Conservation (phyloP, 2,888 invertebrate species). For the Hybos culiciformis region DNA sequence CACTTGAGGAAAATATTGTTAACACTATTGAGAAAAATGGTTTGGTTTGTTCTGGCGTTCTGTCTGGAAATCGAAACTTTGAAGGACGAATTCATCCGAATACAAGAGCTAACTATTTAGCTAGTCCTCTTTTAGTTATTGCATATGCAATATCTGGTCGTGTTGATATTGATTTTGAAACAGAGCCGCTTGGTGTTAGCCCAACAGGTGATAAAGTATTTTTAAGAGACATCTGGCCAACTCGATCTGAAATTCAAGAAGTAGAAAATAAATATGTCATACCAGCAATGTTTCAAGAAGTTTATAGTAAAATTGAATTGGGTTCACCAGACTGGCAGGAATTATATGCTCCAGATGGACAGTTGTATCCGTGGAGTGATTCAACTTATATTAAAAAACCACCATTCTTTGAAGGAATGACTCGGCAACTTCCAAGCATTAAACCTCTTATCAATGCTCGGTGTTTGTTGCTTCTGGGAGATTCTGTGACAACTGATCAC, state of each 20-base stretch:
- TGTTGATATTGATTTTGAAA: slow-evolving; percentile 89
- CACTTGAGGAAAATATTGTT: slow-evolving; percentile 79
- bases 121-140: slow-evolving; percentile 92
- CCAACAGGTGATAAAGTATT: slow-evolving; percentile 64
- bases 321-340: slow-evolving; percentile 80
- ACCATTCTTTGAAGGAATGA: slow-evolving; percentile 86
- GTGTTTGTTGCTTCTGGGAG: slow-evolving; percentile 76
- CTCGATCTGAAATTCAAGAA: slow-evolving; percentile 72
- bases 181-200: slow-evolving; percentile 56
- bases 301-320: slow-evolving; percentile 56
- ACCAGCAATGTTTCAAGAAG: slow-evolving; percentile 93
- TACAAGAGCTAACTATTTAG: slow-evolving; percentile 93
- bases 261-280: slow-evolving; percentile 83
- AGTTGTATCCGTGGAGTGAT: slow-evolving; percentile 84
- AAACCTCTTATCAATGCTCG: slow-evolving; percentile 56
- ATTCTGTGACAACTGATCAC: slow-evolving; percentile 97
- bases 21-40: slow-evolving; percentile 90
- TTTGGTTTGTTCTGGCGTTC: slow-evolving; percentile 86
- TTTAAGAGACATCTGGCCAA: slow-evolving; percentile 92
- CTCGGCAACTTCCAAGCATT: slow-evolving; percentile 40
- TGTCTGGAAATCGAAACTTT: slow-evolving; percentile 96
- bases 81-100: slow-evolving; percentile 96
- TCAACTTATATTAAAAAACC: slow-evolving; percentile 95
- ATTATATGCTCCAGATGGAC: slow-evolving; percentile 61
- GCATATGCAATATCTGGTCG: slow-evolving; percentile 95